Evolutionary conservation across 2,797 vertebrate genomes (phyloP).

Genomic region (Ambastaia sidthimunki): DNA sequence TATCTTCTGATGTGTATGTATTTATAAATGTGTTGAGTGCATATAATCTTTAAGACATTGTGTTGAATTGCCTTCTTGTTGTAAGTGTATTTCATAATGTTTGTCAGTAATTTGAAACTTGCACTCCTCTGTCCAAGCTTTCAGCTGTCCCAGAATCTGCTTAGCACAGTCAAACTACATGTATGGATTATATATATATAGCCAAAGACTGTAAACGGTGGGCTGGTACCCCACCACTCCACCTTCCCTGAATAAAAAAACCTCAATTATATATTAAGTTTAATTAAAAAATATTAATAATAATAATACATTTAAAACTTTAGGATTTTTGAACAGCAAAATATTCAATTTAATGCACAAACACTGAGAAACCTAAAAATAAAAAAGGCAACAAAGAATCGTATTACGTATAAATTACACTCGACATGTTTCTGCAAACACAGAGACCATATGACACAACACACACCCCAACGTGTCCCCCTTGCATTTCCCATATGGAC

Average conservation of each 20-base stretch:
- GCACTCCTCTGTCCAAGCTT: background rate
- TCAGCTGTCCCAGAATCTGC: conserved; percentile 35
- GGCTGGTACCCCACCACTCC: background rate
- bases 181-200: conserved; percentile 27
- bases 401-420: conserved; percentile 40
- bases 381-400: conserved; percentile 4
- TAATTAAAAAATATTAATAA: background rate
- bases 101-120: conserved; percentile 5
- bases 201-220: conserved; percentile 17
- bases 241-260: background rate
- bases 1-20: background rate
- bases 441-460: conserved; percentile 5
- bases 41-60: background rate
- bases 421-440: conserved; percentile 47
- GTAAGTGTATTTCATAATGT: background rate
- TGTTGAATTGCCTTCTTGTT: background rate
- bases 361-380: background rate
- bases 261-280: background rate
- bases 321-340: background rate
- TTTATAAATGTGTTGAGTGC: background rate
- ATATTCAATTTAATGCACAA: background rate
- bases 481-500: conserved; percentile 59
- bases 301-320: background rate
- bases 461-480: conserved; percentile 46
- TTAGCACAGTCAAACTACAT: conserved; percentile 21